Percentiles rank a stretch among this genome's conserved stretches.
These are phyloP conservation scores for Sebastes iracundus DNA, from an alignment of 2,797 vertebrate species.

Conservation along the genomic window DNA sequence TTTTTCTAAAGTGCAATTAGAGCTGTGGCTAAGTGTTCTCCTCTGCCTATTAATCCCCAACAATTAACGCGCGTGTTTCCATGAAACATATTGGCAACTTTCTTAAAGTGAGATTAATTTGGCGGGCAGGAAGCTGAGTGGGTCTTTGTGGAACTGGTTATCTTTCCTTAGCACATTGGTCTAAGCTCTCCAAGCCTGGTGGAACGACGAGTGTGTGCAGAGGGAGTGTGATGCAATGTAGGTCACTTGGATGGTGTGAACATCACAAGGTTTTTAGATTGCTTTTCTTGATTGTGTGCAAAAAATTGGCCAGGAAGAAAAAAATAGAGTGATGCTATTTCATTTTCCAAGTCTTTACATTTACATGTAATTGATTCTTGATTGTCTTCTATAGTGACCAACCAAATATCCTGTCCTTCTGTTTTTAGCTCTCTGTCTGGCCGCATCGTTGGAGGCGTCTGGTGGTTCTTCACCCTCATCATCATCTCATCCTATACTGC, in stretches of 20 bases:
- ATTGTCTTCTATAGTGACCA: background rate
- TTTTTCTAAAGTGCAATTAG: constrained; percentile 64
- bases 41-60: constrained; percentile 73
- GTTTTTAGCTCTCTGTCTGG: constrained; percentile 93
- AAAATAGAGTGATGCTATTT: background rate
- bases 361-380: background rate
- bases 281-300: constrained; percentile 46
- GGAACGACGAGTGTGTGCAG: constrained; percentile 55
- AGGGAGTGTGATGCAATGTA: constrained; percentile 70
- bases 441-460: constrained; percentile 97
- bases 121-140: constrained; percentile 67
- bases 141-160: constrained; percentile 77
- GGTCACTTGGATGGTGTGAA: constrained; percentile 61
- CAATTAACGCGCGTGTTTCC: constrained; percentile 73
- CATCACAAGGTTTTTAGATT: constrained; percentile 56
- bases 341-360: background rate
- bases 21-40: constrained; percentile 66
- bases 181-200: constrained; percentile 68
- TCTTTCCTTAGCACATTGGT: constrained; percentile 77
- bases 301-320: constrained; percentile 6
- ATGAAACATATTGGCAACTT: constrained; percentile 76
- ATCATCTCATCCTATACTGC: constrained; percentile 99
- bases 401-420: constrained; percentile 12
- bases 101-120: constrained; percentile 81
- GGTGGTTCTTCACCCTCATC: constrained; percentile 99